Conservation (phyloP, 2,113 vertebrate genomes). For the Gnathonemus longibarbis region DNA sequence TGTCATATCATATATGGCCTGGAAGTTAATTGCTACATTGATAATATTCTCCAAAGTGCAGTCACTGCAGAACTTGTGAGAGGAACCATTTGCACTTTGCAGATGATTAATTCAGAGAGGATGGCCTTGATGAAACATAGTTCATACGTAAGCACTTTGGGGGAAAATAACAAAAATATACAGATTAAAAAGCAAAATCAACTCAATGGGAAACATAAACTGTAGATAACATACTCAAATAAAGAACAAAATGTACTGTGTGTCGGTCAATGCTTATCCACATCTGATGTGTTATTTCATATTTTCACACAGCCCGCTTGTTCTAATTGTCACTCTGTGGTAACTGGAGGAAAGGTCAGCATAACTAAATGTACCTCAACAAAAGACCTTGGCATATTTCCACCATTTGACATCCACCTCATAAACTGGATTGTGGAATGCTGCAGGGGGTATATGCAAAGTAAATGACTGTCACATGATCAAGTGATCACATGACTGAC, state of each 20-base stretch:
- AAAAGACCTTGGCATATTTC: not conserved
- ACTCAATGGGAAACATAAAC: not conserved
- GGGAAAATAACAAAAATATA: not conserved
- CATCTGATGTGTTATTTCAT: not conserved
- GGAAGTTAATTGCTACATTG: not conserved
- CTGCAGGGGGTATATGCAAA: not conserved
- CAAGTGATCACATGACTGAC: not conserved
- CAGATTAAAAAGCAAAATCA: not conserved
- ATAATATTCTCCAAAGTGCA: not conserved
- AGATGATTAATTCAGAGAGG: not conserved
- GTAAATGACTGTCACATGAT: not conserved
- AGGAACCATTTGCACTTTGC: not conserved
- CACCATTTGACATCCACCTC: not conserved
- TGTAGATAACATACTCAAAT: not conserved
- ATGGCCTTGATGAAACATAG: slow-evolving; percentile 1
- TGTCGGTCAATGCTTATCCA: not conserved
- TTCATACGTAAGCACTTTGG: not conserved
- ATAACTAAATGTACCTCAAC: not conserved
- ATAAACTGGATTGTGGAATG: not conserved
- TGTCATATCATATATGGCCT: not conserved
- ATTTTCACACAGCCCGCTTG: not conserved
- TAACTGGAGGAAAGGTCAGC: not conserved
- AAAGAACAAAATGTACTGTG: not conserved
- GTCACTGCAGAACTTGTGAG: not conserved
- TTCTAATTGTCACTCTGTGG: not conserved